Base-by-base conservation (phyloP, 2,113 vertebrate genomes). In the Archocentrus centrarchus region DNA sequence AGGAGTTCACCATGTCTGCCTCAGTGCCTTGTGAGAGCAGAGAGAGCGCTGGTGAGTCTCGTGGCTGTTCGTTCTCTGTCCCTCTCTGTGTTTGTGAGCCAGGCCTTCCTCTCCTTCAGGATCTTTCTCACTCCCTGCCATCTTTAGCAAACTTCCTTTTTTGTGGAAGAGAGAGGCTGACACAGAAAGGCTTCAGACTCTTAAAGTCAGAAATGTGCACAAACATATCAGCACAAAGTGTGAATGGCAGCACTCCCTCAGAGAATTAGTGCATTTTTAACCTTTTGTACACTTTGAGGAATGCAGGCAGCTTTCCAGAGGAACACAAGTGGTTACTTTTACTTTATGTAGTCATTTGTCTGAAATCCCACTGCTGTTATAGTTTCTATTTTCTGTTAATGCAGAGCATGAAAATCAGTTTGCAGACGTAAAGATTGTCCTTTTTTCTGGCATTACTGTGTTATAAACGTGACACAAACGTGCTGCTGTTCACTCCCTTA, bases 11-110 rank as follows among this genome's bases (percentile, higher is more conserved):
- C 57, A 77, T 86, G 84, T 87, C 94, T 62, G 86, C 89, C 85
- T 92, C 92, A 86, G 93, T 91, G 93, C 90, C 92, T 93, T 93
- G 83, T 88, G 92, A 90, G 87, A 93, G 90, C 81, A 82, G 87
- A 73, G 87, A 57, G 59, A 87, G 85, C 17, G 64, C 24, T 58
- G 95, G 95, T 96, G 83, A 95, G 95, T 95, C 27, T 83, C 47
- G 8, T 32, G 14, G 59, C 58, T 84, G 58, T 66, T 77, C 7
- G 6, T 84, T 61, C 4, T 61, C 59, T 50, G n/a, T 47, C 44
- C 58, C 41, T 39, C 32, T 85, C 58, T 59, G 1, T 55, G 18
- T 81, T 24, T 70, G 20, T 18, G 9, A n/a, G 58, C 50, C 13
- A 18, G 30, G 35, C 66, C 63, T 22, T 39, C 24, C 61, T 27